A percentile compares a stretch with the other conserved stretches of the same genome.
Evolutionary conservation across 2,797 vertebrate genomes (phyloP).

Genomic region (Galago senegalensis): DNA sequence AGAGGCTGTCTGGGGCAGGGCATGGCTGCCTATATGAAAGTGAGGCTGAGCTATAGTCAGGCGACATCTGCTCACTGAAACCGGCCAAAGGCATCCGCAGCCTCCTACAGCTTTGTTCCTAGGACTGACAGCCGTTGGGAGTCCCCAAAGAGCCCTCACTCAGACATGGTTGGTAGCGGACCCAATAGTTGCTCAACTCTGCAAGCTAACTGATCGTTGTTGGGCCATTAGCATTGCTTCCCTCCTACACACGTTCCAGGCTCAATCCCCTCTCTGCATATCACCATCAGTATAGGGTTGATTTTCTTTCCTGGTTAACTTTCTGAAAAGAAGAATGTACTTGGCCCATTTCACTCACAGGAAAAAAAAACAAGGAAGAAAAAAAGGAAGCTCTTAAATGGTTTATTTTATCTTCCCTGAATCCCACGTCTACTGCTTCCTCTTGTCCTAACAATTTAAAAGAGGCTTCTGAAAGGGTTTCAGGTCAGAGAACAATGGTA

Average conservation of each 20-base stretch:
- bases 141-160: slow-evolving; percentile 74
- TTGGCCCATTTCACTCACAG: slow-evolving; percentile 58
- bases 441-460: slow-evolving; percentile 49
- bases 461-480: slow-evolving; percentile 37
- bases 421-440: neutral
- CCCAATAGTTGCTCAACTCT: slow-evolving; percentile 30
- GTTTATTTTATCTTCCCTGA: neutral
- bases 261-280: neutral
- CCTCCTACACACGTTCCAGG: neutral
- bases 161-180: slow-evolving; percentile 64
- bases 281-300: neutral
- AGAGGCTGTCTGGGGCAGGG: slow-evolving; percentile 45
- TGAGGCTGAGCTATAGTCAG: slow-evolving; percentile 30
- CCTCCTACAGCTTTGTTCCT: slow-evolving; percentile 47
- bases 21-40: slow-evolving; percentile 1
- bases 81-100: slow-evolving; percentile 68
- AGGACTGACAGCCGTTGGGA: slow-evolving; percentile 42
- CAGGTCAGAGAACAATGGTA: slow-evolving; percentile 49
- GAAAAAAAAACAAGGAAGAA: too few species aligned
- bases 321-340: slow-evolving; percentile 55
- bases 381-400: neutral
- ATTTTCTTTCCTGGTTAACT: slow-evolving; percentile 72
- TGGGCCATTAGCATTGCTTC: slow-evolving; percentile 43
- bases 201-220: slow-evolving; percentile 60
- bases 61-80: slow-evolving; percentile 74